Conservation (phyloP, 2,888 invertebrate genomes). For the Limnephilus lunatus region DNA sequence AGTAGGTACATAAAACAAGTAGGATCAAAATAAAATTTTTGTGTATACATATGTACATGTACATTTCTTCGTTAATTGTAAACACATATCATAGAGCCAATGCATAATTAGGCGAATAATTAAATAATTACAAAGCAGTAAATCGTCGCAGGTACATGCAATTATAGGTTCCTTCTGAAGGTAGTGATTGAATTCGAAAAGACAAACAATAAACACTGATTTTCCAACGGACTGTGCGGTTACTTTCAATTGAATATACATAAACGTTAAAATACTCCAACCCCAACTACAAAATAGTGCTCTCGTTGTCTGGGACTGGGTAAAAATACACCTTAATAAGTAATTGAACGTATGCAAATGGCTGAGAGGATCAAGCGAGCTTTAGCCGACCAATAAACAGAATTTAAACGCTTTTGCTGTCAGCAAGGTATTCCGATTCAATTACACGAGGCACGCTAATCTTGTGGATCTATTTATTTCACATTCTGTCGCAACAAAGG, state of each 20-base stretch:
- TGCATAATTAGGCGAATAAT: too few relatives aligned
- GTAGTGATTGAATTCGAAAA: too few relatives aligned
- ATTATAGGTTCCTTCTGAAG: too few relatives aligned
- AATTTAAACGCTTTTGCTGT: constrained; percentile 44
- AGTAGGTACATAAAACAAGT: too few relatives aligned
- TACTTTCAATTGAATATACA: not conserved
- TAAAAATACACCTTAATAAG: constrained; percentile 33
- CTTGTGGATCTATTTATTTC: constrained; percentile 37
- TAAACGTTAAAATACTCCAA: not conserved
- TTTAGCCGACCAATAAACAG: constrained; percentile 38
- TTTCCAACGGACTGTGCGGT: not conserved
- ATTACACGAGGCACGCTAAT: constrained; percentile 49
- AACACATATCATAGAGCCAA: too few relatives aligned
- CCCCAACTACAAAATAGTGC: not conserved
- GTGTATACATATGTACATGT: too few relatives aligned
- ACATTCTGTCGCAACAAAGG: constrained; percentile 36
- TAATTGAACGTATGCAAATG: constrained; percentile 36
- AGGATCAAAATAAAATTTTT: too few relatives aligned
- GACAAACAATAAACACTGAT: too few relatives aligned
- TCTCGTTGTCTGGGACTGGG: not conserved
- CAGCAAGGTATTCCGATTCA: constrained; percentile 52
- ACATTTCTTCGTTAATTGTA: too few relatives aligned
- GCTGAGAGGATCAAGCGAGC: constrained; percentile 25
- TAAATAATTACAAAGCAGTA: too few relatives aligned
- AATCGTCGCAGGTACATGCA: too few relatives aligned